Evolutionary conservation across 2,888 invertebrate genomes (phyloP).

Genomic region (Pasiphila rectangulata): DNA sequence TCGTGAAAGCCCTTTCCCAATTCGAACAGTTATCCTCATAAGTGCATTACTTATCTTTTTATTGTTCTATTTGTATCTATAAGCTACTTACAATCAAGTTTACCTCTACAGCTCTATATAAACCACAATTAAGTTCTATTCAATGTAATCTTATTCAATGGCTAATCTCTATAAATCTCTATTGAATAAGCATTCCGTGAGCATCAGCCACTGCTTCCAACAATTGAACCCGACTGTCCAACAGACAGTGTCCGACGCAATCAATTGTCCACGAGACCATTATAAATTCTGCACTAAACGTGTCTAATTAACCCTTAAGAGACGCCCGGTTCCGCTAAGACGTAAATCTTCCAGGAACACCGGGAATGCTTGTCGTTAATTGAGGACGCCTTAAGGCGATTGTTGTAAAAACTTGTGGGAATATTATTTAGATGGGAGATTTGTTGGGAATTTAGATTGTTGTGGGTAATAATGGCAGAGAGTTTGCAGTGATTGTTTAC

Average conservation of each 20-base stretch:
- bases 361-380: slow-evolving; percentile 58
- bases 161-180: slow-evolving; percentile 3
- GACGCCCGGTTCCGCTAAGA: slow-evolving; percentile 48
- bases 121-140: neutral
- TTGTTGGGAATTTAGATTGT: slow-evolving; percentile 8
- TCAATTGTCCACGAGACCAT: slow-evolving; percentile 15
- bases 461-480: neutral
- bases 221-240: slow-evolving; percentile 9
- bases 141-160: slow-evolving; percentile 8
- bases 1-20: no score
- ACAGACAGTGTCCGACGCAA: slow-evolving; percentile 8
- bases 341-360: slow-evolving; percentile 61
- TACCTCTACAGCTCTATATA: neutral
- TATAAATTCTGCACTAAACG: slow-evolving; percentile 62
- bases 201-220: slow-evolving; percentile 5
- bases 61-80: no score
- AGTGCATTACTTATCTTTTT: no score
- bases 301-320: slow-evolving; percentile 74
- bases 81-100: neutral
- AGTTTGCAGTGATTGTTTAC: neutral
- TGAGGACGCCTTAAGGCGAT: slow-evolving; percentile 34
- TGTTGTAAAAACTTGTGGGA: slow-evolving; percentile 23
- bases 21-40: no score
- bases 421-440: slow-evolving; percentile 13
- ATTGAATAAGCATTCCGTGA: slow-evolving; percentile 10